These are phyloP conservation scores for Sarcophaga bullata DNA, from an alignment of 1,140 invertebrate species.

Conservation along the genomic window DNA sequence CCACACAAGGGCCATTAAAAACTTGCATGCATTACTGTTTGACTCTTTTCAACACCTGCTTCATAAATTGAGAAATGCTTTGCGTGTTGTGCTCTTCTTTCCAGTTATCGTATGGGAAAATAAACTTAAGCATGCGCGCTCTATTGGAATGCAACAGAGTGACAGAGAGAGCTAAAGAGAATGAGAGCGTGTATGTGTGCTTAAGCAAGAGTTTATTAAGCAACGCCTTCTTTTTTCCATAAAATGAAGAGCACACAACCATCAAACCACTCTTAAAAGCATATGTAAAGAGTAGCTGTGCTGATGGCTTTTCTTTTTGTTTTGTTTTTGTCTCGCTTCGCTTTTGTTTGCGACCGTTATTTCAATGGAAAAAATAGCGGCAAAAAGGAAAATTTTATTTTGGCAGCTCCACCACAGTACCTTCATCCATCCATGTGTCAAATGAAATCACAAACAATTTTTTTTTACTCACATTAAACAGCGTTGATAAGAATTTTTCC, in stretches of 20 bases:
- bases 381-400: background rate
- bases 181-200: background rate
- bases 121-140: slow-evolving; percentile 23
- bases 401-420: background rate
- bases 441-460: no score
- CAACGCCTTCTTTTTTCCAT: slow-evolving; percentile 16
- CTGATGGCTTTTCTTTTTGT: background rate
- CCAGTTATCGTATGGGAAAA: background rate
- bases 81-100: background rate
- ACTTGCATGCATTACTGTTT: background rate
- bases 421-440: no score
- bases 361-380: background rate
- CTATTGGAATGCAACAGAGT: background rate
- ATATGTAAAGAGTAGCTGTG: background rate
- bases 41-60: slow-evolving; percentile 10
- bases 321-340: background rate
- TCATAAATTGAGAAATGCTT: background rate
- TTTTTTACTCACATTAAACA: no score
- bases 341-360: background rate
- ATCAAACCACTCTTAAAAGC: background rate
- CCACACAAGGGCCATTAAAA: slow-evolving; percentile 22
- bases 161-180: background rate
- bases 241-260: background rate
- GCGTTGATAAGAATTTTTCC: no score
- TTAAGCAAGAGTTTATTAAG: background rate